Conservation (phyloP, 1,140 invertebrate species). For the Lordiphosa collinella region DNA sequence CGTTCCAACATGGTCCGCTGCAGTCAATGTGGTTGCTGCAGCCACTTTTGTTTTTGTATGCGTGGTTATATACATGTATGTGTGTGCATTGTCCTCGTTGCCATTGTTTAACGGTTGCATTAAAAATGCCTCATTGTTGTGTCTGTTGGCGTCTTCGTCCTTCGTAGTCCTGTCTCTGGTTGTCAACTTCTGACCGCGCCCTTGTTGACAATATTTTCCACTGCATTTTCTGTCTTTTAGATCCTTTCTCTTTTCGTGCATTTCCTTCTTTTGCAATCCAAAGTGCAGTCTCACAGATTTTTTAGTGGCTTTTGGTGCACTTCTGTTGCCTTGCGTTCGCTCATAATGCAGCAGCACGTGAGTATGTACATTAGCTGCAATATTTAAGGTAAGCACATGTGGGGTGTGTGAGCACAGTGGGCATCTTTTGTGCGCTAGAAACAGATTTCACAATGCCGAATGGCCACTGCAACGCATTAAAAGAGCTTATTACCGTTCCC, state of each 20-base stretch:
- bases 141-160: slow-evolving; percentile 11
- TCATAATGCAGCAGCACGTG: slow-evolving; percentile 13
- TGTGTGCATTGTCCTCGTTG: slow-evolving; percentile 63
- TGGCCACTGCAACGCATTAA: slow-evolving; percentile 1
- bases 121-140: slow-evolving; percentile 70
- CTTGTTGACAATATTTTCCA: slow-evolving; percentile 56
- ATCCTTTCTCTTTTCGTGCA: not conserved
- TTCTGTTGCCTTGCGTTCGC: slow-evolving; percentile 29
- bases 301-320: slow-evolving; percentile 43
- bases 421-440: slow-evolving; percentile 10
- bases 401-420: slow-evolving; percentile 25
- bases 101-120: slow-evolving; percentile 73
- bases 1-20: slow-evolving; percentile 20
- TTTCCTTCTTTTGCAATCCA: slow-evolving; percentile 26
- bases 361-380: slow-evolving; percentile 37
- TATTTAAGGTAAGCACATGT: slow-evolving; percentile 20
- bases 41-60: slow-evolving; percentile 21
- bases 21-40: slow-evolving; percentile 23
- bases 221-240: slow-evolving; percentile 30
- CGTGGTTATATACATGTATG: not conserved
- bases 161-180: slow-evolving; percentile 14
- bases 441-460: no score
- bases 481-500: slow-evolving; percentile 4
- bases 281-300: slow-evolving; percentile 33
- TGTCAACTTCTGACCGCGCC: slow-evolving; percentile 60